Evolutionary conservation across 1,140 invertebrate genomes (phyloP).

Genomic region (Brachionus sp.): DNA sequence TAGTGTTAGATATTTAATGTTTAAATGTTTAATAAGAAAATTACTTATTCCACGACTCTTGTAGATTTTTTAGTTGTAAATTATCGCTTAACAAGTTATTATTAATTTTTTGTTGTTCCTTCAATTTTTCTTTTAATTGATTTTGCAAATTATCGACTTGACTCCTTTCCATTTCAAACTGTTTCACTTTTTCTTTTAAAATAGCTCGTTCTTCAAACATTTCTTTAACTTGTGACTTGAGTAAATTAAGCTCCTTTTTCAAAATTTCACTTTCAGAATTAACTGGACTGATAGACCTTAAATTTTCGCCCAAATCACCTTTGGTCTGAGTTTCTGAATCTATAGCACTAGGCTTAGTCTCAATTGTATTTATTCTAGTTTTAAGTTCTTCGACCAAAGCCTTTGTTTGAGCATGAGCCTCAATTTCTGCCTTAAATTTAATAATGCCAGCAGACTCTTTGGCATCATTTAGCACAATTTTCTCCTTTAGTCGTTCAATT

Average conservation of each 20-base stretch:
- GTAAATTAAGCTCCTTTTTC: constrained; percentile 10
- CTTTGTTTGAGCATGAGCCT: neutral
- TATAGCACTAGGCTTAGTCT: neutral
- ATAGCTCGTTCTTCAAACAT: constrained; percentile 30
- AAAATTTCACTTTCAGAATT: constrained; percentile 12
- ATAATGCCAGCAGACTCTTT: neutral
- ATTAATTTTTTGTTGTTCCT: neutral
- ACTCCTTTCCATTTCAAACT: neutral
- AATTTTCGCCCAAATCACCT: neutral
- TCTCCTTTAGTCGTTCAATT: constrained; percentile 15
- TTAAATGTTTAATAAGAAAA: neutral
- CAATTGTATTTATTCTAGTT: neutral
- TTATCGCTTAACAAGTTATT: constrained; percentile 20
- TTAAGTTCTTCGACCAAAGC: neutral
- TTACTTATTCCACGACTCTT: constrained; percentile 25
- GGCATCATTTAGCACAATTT: constrained; percentile 16
- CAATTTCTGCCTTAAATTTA: constrained; percentile 15
- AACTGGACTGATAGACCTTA: neutral
- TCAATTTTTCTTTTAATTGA: neutral
- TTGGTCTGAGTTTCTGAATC: neutral
- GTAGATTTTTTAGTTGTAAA: constrained; percentile 14
- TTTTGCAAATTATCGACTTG: neutral
- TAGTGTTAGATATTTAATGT: too few relatives aligned
- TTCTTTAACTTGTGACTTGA: constrained; percentile 37
- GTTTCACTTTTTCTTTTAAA: constrained; percentile 4